phyloP scores from a whole-genome alignment of 2,888 invertebrate genomes.

The Epistrophella euchroma region DNA sequence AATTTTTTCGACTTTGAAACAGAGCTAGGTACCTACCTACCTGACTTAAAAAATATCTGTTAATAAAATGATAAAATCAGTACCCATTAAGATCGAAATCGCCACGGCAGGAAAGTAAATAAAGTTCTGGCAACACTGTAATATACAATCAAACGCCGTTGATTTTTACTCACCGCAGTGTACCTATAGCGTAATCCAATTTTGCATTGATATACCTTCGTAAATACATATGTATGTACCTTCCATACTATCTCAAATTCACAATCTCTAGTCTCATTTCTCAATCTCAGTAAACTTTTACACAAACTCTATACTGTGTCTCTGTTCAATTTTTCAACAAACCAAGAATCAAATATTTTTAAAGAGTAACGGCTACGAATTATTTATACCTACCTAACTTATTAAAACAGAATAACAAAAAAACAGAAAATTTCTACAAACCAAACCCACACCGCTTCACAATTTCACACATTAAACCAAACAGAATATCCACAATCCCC shows the following conservation, averaged over 20 bases:
- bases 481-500: slow-evolving; percentile 8
- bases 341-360: background rate
- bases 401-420: background rate
- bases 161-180: background rate
- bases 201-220: background rate
- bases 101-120: background rate
- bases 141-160: background rate
- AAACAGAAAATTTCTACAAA: slow-evolving; percentile 26
- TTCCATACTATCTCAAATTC: background rate
- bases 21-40: too few species aligned
- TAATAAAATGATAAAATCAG: too few species aligned
- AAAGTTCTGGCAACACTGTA: background rate
- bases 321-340: background rate
- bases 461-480: slow-evolving; percentile 43
- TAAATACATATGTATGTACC: background rate
- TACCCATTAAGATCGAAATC: too few species aligned
- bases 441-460: slow-evolving; percentile 19
- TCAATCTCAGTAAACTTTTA: background rate
- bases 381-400: background rate
- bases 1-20: too few species aligned
- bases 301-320: background rate
- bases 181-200: slow-evolving; percentile 1
- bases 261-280: background rate
- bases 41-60: too few species aligned
- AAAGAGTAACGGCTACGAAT: slow-evolving; percentile 13